Percentiles rank a stretch among this genome's conserved stretches.
Evolutionary conservation across 2,888 invertebrate genomes (phyloP).

Genomic region (Embidobia sp.): DNA sequence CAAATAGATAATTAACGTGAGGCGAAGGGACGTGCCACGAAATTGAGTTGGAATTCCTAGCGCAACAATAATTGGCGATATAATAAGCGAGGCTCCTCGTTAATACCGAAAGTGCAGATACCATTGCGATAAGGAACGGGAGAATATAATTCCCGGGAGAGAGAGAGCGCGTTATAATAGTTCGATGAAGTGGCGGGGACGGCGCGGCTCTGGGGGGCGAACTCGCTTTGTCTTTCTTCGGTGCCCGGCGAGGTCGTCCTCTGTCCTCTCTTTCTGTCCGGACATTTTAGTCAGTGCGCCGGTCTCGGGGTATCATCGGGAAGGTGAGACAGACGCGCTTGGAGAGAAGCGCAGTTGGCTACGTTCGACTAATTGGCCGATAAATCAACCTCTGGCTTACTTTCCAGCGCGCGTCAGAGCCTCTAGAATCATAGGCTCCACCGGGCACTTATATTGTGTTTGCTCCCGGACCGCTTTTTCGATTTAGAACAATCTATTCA

Average conservation of each 20-base stretch:
- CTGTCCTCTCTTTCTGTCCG: conserved; percentile 25
- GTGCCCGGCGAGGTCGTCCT: neutral
- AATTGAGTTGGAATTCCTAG: conserved; percentile 63
- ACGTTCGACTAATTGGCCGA: conserved; percentile 81
- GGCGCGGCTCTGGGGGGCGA: neutral
- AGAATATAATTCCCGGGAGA: conserved; percentile 59
- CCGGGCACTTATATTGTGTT: conserved; percentile 51
- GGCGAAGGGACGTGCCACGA: conserved; percentile 50
- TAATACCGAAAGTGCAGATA: conserved; percentile 64
- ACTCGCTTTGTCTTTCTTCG: no score
- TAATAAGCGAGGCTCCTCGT: conserved; percentile 64
- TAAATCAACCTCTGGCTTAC: conserved; percentile 80
- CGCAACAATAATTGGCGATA: conserved; percentile 63
- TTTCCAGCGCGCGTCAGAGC: conserved; percentile 68
- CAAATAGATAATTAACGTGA: conserved; percentile 63
- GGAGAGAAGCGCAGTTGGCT: conserved; percentile 79
- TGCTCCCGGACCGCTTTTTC: conserved; percentile 42
- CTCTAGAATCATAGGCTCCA: conserved; percentile 62
- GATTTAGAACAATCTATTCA: conserved; percentile 59
- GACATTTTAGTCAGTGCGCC: conserved; percentile 62
- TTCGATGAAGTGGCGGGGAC: conserved; percentile 45
- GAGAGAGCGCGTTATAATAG: conserved; percentile 52
- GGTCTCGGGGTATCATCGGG: conserved; percentile 76
- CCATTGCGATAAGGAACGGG: conserved; percentile 61
- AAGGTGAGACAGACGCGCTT: conserved; percentile 79